These are phyloP conservation scores for Apamea monoglypha DNA, from an alignment of 2,888 invertebrate species.

Conservation along the genomic window DNA sequence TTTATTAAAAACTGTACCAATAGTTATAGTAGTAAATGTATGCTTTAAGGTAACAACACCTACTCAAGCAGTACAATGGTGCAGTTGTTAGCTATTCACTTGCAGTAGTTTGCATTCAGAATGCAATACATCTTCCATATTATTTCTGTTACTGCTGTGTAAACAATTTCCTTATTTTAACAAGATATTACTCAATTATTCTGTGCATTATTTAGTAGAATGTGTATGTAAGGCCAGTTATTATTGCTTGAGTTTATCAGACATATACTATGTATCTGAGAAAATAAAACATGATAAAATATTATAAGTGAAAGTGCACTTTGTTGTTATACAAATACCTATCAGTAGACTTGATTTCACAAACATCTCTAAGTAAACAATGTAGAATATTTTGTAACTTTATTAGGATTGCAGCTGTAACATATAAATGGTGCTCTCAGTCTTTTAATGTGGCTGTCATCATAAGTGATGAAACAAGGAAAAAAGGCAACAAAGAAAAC, in stretches of 20 bases:
- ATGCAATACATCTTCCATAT: conserved; percentile 7
- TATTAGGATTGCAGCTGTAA: too few relatives aligned
- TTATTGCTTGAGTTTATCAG: conserved; percentile 27
- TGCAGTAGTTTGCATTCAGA: not conserved
- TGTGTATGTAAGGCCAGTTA: not conserved
- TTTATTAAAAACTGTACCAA: not conserved
- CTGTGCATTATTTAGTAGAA: conserved; percentile 1
- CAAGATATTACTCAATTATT: conserved; percentile 8
- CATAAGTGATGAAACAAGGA: too few relatives aligned
- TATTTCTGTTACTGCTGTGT: not conserved
- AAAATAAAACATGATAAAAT: conserved; percentile 9
- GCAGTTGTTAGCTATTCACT: not conserved
- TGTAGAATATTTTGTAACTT: not conserved
- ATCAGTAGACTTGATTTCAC: not conserved
- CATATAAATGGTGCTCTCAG: not conserved
- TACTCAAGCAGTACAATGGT: not conserved
- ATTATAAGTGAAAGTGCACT: conserved; percentile 28
- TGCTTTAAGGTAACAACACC: too few relatives aligned
- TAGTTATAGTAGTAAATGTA: not conserved
- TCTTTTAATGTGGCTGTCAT: not conserved
- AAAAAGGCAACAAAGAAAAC: not conserved
- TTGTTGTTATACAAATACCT: conserved; percentile 11
- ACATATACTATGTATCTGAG: conserved; percentile 4
- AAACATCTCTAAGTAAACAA: not conserved
- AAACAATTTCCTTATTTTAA: not conserved